Percentiles rank a stretch among this genome's conserved stretches.
Conservation (phyloP, 1,140 invertebrate genomes). For the Liolophura sinensis region DNA sequence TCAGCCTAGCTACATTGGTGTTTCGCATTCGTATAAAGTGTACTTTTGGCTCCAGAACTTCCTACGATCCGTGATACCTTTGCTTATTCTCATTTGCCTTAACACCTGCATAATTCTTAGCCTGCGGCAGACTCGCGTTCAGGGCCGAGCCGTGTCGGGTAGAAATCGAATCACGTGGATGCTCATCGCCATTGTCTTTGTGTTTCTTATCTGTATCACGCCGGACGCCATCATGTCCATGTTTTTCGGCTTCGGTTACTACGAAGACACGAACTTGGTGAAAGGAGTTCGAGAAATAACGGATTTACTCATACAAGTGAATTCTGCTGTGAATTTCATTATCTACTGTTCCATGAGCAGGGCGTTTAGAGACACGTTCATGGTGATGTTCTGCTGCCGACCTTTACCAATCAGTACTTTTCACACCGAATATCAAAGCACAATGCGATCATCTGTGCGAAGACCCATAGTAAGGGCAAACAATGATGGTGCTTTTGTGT, state of each 20-base stretch:
- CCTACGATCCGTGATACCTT: slow-evolving; percentile 68
- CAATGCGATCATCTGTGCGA: too few relatives aligned
- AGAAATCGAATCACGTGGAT: slow-evolving; percentile 71
- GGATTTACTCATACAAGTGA: slow-evolving; percentile 63
- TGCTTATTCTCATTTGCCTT: slow-evolving; percentile 48
- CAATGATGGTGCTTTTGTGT: too few relatives aligned
- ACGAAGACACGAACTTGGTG: slow-evolving; percentile 56
- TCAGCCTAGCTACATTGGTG: slow-evolving; percentile 40
- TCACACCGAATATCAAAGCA: too few relatives aligned
- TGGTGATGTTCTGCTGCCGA: too few relatives aligned
- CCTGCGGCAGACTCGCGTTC: slow-evolving; percentile 60
- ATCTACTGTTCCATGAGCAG: too few relatives aligned
- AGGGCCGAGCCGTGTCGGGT: slow-evolving; percentile 43
- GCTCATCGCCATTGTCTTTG: slow-evolving; percentile 75
- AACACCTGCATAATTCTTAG: slow-evolving; percentile 75
- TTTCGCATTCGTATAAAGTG: slow-evolving; percentile 65
- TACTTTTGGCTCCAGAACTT: slow-evolving; percentile 71
- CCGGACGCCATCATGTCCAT: slow-evolving; percentile 71
- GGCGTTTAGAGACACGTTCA: too few relatives aligned
- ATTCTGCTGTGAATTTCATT: too few relatives aligned
- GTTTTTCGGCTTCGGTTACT: slow-evolving; percentile 54
- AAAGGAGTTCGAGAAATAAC: slow-evolving; percentile 73
- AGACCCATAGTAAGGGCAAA: too few relatives aligned
- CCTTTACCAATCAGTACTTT: too few relatives aligned
- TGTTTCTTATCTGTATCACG: slow-evolving; percentile 76